A percentile compares a stretch with the other conserved stretches of the same genome.
Conservation (phyloP, 2,113 vertebrate species). For the Actinemys pallida region DNA sequence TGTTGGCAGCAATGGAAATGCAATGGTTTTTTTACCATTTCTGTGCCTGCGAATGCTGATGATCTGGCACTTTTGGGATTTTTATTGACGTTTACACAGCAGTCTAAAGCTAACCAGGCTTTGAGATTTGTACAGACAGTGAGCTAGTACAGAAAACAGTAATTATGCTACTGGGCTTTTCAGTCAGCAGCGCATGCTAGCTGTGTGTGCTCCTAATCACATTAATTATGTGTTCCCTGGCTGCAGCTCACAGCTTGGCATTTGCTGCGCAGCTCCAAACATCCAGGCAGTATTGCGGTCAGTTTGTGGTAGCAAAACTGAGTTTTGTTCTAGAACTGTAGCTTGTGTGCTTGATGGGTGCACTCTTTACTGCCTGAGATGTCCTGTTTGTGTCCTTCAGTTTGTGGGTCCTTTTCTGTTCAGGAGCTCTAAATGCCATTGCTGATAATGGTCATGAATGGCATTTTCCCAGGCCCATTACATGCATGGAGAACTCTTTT, state of each 20-base stretch:
- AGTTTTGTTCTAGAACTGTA: neutral
- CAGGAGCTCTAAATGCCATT: neutral
- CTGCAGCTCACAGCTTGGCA: slow-evolving; percentile 74
- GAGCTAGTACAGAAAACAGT: slow-evolving; percentile 82
- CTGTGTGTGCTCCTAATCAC: slow-evolving; percentile 81
- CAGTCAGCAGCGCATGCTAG: slow-evolving; percentile 76
- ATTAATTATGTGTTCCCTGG: slow-evolving; percentile 80
- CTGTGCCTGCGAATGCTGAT: slow-evolving; percentile 77
- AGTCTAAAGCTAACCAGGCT: slow-evolving; percentile 80
- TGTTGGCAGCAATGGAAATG: slow-evolving; percentile 68
- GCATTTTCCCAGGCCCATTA: slow-evolving; percentile 37
- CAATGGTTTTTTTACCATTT: slow-evolving; percentile 71
- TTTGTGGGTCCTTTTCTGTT: neutral
- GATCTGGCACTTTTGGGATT: slow-evolving; percentile 80
- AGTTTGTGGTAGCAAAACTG: slow-evolving; percentile 12
- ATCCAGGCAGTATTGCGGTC: slow-evolving; percentile 46
- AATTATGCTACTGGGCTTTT: slow-evolving; percentile 83
- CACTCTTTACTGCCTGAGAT: neutral
- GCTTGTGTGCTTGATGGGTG: neutral
- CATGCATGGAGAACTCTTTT: neutral
- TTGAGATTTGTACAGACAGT: slow-evolving; percentile 83
- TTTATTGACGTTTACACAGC: slow-evolving; percentile 84
- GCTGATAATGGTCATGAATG: slow-evolving; percentile 12
- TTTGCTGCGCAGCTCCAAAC: slow-evolving; percentile 68
- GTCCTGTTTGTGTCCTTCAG: slow-evolving; percentile 22